Base-by-base conservation (phyloP, 1,140 invertebrate genomes). In the Philaenus spumarius region DNA sequence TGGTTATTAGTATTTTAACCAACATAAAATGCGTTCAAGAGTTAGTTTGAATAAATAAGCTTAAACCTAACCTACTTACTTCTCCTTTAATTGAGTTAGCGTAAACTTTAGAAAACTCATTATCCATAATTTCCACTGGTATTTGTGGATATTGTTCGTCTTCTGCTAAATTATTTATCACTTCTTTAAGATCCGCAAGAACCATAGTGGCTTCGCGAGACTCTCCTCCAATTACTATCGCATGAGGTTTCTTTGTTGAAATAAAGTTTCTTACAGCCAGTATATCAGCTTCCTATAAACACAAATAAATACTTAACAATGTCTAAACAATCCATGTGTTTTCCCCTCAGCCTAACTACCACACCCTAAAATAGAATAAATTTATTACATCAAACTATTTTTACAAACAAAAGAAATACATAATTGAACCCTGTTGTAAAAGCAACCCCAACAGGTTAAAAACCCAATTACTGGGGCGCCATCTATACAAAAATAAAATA, bases 101-200 rank as follows among this genome's bases (percentile, higher is more conserved):
- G 71, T 93, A 98, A 24, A 97, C 58, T 55, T 87, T 87, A 26
- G 92, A 87, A 17, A 97, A 75, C 67, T 97, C 90, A 67, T 96
- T 97, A 67, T 98, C 94, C 5, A 93, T 80, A 40, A 98, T 87
- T 73, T 97, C 94, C 0, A 97, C 89, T 45, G 83, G 83, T 61
- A 98, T 89, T 1, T 78, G 72, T 0, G 94, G 91, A 70, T 95
- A 94, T 67, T 93, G 89, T 51, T 96, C 90, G 58, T 90, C 88
- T 24, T 91, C 82, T 1, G 86, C 81, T 9, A 97, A 71, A 58
- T 82, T 81, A 1, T 80, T 75, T 0, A 97, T 77, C 45, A 93
- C 81, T 61, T 84, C 82, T 51, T 84, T 83, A 0, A 98, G 72
- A 72, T 98, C 95, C 6, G 86, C 82, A n/a, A 85, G 82, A 1